phyloP scores from a whole-genome alignment of 2,113 vertebrate species.

The Orycteropus afer region DNA sequence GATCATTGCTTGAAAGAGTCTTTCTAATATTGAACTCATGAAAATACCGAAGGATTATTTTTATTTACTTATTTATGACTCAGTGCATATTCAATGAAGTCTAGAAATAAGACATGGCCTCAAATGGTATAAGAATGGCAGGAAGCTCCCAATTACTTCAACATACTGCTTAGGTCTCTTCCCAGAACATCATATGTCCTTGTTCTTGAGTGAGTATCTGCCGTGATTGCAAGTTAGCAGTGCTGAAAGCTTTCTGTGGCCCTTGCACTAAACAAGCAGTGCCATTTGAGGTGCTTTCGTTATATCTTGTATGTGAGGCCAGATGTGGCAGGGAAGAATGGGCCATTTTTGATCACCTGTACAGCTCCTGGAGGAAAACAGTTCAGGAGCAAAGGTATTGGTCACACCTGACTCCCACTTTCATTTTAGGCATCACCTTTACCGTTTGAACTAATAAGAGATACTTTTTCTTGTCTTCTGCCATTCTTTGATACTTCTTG shows the following conservation, averaged over 20 bases:
- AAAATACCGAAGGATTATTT: not conserved
- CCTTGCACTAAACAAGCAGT: not conserved
- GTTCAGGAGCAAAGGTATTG: not conserved
- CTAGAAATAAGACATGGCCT: not conserved
- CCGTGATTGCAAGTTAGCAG: not conserved
- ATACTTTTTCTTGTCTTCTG: not conserved
- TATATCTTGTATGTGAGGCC: not conserved
- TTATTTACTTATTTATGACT: conserved; percentile 5
- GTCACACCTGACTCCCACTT: not conserved
- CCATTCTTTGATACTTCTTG: not conserved
- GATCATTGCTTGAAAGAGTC: not conserved
- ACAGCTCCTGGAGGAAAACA: not conserved
- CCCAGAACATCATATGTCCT: not conserved
- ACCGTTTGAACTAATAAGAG: not conserved
- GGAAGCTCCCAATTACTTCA: not conserved
- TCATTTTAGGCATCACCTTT: not conserved
- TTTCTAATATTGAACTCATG: not conserved
- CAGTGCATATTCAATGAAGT: not conserved
- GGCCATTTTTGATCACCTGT: not conserved
- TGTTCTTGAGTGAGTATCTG: not conserved
- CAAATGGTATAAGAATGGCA: not conserved
- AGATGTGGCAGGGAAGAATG: not conserved
- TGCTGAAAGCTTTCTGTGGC: not conserved
- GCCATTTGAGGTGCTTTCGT: not conserved
- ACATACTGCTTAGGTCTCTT: not conserved